Conservation (phyloP, 2,113 vertebrate genomes). For the Barnardius zonarius region DNA sequence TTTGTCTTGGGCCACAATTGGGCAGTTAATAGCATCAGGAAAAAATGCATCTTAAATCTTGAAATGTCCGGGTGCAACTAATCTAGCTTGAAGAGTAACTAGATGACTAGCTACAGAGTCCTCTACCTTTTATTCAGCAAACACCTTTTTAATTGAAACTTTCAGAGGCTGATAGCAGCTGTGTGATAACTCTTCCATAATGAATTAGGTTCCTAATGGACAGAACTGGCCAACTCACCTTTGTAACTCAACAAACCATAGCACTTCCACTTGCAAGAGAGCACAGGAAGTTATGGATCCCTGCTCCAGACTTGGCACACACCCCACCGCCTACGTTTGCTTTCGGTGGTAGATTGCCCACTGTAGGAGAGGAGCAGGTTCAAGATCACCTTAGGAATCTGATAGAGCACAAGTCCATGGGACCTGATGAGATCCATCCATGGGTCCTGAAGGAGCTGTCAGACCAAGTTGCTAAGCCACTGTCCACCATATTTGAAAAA, state of each 20-base stretch:
- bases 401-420: too few relatives aligned
- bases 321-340: rapidly evolving
- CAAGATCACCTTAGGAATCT: too few relatives aligned
- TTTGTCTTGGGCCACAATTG: background rate
- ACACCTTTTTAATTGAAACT: background rate
- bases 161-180: background rate
- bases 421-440: too few relatives aligned
- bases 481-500: too few relatives aligned
- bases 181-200: constrained; percentile 11
- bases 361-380: too few relatives aligned
- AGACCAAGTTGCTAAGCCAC: too few relatives aligned
- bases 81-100: background rate
- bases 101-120: background rate
- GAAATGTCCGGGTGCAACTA: background rate
- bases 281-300: background rate
- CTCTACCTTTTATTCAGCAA: background rate
- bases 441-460: too few relatives aligned
- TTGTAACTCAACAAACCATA: background rate
- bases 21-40: background rate
- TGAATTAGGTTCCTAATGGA: background rate
- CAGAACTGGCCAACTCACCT: background rate
- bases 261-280: background rate
- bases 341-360: background rate
- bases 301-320: background rate
- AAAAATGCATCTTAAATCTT: background rate